Evolutionary conservation across 2,113 vertebrate species (phyloP), one percentile per base, ranked within the genome.

Genomic region (Gallinago paraguaiae): DNA sequence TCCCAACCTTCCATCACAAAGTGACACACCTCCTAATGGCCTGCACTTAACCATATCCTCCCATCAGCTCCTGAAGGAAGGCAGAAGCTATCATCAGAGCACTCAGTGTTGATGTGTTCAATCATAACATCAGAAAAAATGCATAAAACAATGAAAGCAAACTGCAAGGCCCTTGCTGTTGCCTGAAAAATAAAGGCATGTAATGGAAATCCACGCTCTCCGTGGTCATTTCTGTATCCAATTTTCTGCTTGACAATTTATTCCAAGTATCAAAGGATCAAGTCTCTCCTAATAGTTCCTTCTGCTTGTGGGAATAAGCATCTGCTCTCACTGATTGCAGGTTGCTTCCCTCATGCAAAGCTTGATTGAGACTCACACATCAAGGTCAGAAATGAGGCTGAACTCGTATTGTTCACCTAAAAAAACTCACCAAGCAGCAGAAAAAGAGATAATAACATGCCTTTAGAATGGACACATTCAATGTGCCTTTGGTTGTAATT

Each of bases 141-240:
- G 48, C 37, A 30, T 30, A 53, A 82, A 72, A n/a, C 24, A 27
- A 57, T 43, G 59, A 77, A 57, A 77, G 48, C 15, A 67, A 91
- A 43, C 43, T 17, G 19, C 35, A 60, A 43, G 35, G 39, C 61
- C 87, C 33, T 77, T 1, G 2, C 15, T 2, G 1, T 50, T 57
- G 35, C 19, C 69, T 82, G 64, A 43, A 33, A 69, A 37, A 84
- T 41, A 64, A 95, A 83, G 27, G 14, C 31, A 25, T 75, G 15
- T 57, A 78, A 57, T 13, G 17, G 53, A 80, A 76, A 90, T 33
- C 53, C 27, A 7, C 24, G 33, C 18, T 53, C 33, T 51, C 65
- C 4, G 0, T 6, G 28, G 59, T 37, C 28, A 59, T 46, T 70
- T 80, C 54, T 35, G 14, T 7, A 5, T 15, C 70, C 0, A 0